Evolutionary conservation across 1,140 invertebrate genomes (phyloP), one percentile per base, ranked within the genome.

Genomic region (Cherax quadricarinatus): DNA sequence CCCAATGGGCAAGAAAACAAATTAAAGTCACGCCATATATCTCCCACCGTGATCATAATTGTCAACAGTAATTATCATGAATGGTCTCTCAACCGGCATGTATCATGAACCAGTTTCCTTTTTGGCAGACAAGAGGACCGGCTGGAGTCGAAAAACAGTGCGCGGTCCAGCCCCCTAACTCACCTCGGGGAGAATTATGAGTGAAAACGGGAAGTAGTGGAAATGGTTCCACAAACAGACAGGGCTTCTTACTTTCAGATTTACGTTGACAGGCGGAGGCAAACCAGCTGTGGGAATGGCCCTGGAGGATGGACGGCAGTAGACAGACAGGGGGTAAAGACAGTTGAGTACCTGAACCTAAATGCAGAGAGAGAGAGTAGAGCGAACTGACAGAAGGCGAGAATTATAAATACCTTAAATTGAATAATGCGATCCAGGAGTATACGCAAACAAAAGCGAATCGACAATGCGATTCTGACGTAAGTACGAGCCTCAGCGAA

Each of bases 171-270:
- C 84, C 90, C 85, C 60, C 89, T 87, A 91, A 91, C 84, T 91
- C 90, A 91, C 75, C 84, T 57, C 75, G 41, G 49, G 21, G 53
- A 86, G 90, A 91, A 70, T 91, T 91, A 91, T 73, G 90, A 70
- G 78, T 21, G 84, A 91, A 86, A 86, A 87, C 90, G 84, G 90
- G 90, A 91, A 86, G 90, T 86, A 51, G 90, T 49, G 90, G 84
- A 91, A 91, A 87, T 87, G 90, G 90, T 81, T 91, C 83, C 90
- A 86, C 90, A 91, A 78, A 91, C 90, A 86, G 90, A 91, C 90
- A 91, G 90, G 78, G 85, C 75, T 87, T 84, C 84, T 91, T 91
- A 82, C 84, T 81, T 41, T 51, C 84, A 87, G 90, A 91, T 91
- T 87, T 91, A 91, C 90, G 87, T 86, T 87, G 90, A 70, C 90